Evolutionary conservation across 2,113 vertebrate species (phyloP).

Genomic region (Pteruthius melanotis): DNA sequence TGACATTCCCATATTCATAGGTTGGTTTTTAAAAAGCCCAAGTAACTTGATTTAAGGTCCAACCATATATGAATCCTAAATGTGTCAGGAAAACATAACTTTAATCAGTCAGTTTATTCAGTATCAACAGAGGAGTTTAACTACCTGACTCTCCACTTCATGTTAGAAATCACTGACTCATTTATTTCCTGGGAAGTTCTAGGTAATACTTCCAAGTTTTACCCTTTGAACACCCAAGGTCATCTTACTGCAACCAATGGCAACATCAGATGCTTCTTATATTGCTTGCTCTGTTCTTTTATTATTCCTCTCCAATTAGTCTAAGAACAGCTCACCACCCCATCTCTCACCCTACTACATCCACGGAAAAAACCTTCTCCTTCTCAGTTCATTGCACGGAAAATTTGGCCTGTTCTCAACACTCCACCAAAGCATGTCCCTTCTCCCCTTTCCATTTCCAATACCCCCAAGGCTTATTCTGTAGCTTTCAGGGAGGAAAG

Average conservation of each 20-base stretch:
- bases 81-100: not conserved
- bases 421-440: fast-evolving
- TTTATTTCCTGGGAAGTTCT: not conserved
- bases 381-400: not conserved
- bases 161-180: not conserved
- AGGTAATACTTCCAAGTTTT: not conserved
- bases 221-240: not conserved
- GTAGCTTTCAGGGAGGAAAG: not conserved
- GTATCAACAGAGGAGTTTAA: not conserved
- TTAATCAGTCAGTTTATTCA: not conserved
- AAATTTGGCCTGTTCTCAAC: not conserved
- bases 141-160: not conserved
- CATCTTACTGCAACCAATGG: not conserved
- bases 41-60: not conserved
- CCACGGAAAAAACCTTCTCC: not conserved
- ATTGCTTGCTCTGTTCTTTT: not conserved
- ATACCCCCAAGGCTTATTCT: too few relatives aligned
- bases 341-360: not conserved
- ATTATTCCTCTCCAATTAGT: not conserved
- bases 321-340: not conserved
- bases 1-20: not conserved
- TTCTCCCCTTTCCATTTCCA: not conserved
- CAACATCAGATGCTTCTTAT: not conserved
- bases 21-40: not conserved
- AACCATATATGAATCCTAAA: not conserved